Conservation (phyloP, 2,113 vertebrate genomes). For the Felis chaus region DNA sequence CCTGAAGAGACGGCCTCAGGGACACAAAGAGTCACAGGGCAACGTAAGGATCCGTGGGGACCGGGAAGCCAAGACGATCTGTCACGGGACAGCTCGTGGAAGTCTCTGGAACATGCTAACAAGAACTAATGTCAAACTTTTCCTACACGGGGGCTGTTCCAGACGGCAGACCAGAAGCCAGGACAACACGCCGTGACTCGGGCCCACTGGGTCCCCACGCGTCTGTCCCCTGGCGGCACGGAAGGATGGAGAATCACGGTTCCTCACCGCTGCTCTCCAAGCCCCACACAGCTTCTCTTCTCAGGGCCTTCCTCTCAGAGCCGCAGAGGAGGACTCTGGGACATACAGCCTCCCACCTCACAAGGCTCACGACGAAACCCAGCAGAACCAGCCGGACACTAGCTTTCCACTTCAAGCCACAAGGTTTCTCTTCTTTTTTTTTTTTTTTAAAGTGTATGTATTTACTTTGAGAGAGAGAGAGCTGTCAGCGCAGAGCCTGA, state of each 20-base stretch:
- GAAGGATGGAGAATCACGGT: neutral
- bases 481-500: no score
- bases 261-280: neutral
- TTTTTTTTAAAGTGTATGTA: no score
- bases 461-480: no score
- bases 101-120: neutral
- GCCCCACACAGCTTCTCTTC: neutral
- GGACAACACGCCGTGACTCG: neutral
- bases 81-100: rapidly evolving
- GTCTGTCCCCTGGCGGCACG: neutral
- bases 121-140: neutral
- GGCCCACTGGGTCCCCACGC: neutral
- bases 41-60: neutral
- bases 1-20: neutral
- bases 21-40: neutral
- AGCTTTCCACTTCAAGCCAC: neutral
- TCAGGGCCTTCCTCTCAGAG: neutral
- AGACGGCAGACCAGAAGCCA: neutral
- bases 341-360: neutral
- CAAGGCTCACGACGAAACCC: no score
- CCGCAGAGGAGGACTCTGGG: neutral
- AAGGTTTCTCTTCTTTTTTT: neutral
- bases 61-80: neutral
- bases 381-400: neutral
- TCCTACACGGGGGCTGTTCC: neutral